These are phyloP conservation scores for Melanogrammus aeglefinus DNA, from an alignment of 2,797 vertebrate species.

Conservation along the genomic window DNA sequence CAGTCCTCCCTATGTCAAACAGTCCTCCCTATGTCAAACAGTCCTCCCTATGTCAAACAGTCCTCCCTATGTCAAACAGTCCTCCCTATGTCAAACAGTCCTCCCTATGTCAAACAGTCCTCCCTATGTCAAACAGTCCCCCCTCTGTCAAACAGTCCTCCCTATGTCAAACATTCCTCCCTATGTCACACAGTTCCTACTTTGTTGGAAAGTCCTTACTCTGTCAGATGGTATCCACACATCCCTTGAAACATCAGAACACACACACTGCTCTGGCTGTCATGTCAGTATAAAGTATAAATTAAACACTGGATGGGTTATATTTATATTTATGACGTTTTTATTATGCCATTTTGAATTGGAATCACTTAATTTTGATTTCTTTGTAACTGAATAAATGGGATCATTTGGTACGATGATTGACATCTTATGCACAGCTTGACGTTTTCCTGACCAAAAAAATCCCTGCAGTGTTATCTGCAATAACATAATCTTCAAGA, in stretches of 20 bases:
- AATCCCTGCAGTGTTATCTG: not conserved
- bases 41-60: no score
- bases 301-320: not conserved
- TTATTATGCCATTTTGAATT: not conserved
- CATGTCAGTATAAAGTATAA: not conserved
- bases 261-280: not conserved
- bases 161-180: no score
- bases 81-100: no score
- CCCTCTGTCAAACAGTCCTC: no score
- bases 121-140: no score
- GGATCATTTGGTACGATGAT: not conserved
- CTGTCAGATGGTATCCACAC: not conserved
- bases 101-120: no score
- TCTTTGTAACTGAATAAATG: not conserved
- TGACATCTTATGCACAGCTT: not conserved
- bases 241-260: not conserved
- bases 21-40: not conserved
- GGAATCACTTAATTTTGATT: not conserved
- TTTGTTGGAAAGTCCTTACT: no score
- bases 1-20: not conserved
- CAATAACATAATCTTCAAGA: not conserved
- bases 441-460: not conserved
- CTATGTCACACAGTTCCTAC: no score
- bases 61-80: no score
- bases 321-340: not conserved